These are phyloP conservation scores for Folsomia candida DNA, from an alignment of 2,888 invertebrate genomes.

Conservation along the genomic window DNA sequence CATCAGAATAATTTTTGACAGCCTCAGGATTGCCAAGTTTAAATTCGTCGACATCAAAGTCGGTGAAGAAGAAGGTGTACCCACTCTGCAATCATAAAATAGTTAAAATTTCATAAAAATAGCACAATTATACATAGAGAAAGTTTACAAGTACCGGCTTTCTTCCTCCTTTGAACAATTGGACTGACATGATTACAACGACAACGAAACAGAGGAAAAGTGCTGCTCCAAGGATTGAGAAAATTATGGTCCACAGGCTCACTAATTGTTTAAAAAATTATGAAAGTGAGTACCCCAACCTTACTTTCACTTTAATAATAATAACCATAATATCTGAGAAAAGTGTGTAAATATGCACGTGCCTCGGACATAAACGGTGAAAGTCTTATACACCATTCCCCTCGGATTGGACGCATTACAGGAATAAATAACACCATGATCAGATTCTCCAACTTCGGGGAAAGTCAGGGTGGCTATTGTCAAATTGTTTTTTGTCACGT, in stretches of 20 bases:
- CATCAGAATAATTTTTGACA: slow-evolving; percentile 35
- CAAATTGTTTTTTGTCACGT: not conserved
- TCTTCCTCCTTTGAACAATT: slow-evolving; percentile 1
- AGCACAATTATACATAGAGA: not conserved
- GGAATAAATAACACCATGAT: slow-evolving; percentile 29
- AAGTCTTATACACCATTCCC: slow-evolving; percentile 32
- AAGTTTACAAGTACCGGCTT: not conserved
- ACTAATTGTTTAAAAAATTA: not conserved
- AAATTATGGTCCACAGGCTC: slow-evolving; percentile 2
- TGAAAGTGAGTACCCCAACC: no score
- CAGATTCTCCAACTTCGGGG: slow-evolving; percentile 22
- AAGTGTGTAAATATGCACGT: no score
- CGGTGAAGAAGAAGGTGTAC: slow-evolving; percentile 25
- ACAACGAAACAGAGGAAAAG: slow-evolving; percentile 9
- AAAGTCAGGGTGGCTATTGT: slow-evolving; percentile 28
- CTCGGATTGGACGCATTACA: slow-evolving; percentile 42
- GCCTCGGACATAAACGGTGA: slow-evolving; percentile 32
- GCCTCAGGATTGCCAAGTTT: slow-evolving; percentile 39
- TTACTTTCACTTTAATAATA: not conserved
- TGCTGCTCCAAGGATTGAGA: slow-evolving; percentile 2
- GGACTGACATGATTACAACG: not conserved
- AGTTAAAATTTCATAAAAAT: not conserved
- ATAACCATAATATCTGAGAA: no score
- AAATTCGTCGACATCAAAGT: slow-evolving; percentile 36
- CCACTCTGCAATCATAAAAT: slow-evolving; percentile 19